These are phyloP conservation scores for Ranitomeya variabilis DNA, from an alignment of 2,113 vertebrate species.

Conservation along the genomic window DNA sequence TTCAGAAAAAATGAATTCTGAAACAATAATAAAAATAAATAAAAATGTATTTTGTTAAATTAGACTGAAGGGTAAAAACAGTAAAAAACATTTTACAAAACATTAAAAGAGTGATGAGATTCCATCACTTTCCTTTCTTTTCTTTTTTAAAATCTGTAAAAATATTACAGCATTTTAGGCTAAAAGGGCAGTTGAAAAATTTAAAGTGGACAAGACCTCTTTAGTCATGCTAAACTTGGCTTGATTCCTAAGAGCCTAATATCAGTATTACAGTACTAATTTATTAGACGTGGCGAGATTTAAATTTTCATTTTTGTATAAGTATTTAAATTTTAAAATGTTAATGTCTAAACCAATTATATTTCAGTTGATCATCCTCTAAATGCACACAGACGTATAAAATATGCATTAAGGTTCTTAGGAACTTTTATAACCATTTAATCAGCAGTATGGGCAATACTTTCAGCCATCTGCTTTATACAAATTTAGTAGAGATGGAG, in stretches of 20 bases:
- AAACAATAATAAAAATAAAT: too few species aligned
- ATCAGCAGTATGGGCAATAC: slow-evolving; percentile 46
- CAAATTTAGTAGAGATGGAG: slow-evolving; percentile 1
- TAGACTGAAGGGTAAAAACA: too few species aligned
- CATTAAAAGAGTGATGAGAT: not conserved
- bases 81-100: not conserved
- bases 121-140: not conserved
- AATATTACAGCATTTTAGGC: slow-evolving; percentile 13
- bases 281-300: slow-evolving; percentile 68
- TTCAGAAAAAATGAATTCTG: too few species aligned
- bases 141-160: not conserved
- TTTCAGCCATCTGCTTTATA: not conserved
- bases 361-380: slow-evolving; percentile 70
- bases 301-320: slow-evolving; percentile 67
- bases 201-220: slow-evolving; percentile 62
- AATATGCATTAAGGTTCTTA: slow-evolving; percentile 70
- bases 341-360: slow-evolving; percentile 73
- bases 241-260: slow-evolving; percentile 70
- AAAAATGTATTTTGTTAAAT: too few species aligned
- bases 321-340: slow-evolving; percentile 75
- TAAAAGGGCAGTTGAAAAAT: slow-evolving; percentile 50
- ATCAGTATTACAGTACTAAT: slow-evolving; percentile 65
- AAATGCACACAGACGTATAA: slow-evolving; percentile 70
- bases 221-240: slow-evolving; percentile 63
- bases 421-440: slow-evolving; percentile 64